Evolutionary conservation across 2,888 invertebrate genomes (phyloP).

Genomic region (Clivina fossor): DNA sequence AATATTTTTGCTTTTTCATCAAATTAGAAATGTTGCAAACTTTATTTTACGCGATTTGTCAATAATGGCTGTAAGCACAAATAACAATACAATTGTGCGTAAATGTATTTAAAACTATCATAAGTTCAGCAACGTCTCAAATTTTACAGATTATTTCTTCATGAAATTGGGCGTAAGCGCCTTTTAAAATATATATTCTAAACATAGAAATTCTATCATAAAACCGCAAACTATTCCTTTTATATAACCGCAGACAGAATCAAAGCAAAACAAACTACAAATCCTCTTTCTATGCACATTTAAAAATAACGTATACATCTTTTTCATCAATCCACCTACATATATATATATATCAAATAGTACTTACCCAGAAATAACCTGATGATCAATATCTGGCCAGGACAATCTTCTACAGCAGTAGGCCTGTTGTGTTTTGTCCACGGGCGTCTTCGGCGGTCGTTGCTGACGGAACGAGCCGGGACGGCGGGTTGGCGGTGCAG

Average conservation of each 20-base stretch:
- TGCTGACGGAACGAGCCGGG: constrained; percentile 58
- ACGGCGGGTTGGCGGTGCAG: constrained; percentile 49
- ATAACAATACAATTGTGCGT: too few relatives aligned
- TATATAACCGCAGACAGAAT: too few relatives aligned
- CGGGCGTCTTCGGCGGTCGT: constrained; percentile 57
- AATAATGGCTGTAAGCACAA: too few relatives aligned
- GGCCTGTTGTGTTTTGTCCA: constrained; percentile 59
- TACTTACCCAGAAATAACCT: constrained; percentile 79
- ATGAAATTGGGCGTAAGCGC: background rate
- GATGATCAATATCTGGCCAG: constrained; percentile 84
- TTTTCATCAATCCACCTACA: background rate
- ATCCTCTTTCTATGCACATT: background rate
- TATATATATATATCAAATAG: background rate
- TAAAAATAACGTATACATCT: too few relatives aligned
- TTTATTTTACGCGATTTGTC: too few relatives aligned
- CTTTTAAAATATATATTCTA: background rate
- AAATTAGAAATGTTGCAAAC: too few relatives aligned
- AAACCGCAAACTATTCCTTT: background rate
- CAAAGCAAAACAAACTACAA: too few relatives aligned
- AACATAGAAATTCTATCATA: background rate
- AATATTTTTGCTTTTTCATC: too few relatives aligned
- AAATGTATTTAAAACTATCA: too few relatives aligned
- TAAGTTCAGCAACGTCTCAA: too few relatives aligned
- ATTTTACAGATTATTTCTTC: too few relatives aligned
- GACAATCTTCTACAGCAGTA: constrained; percentile 78